Evolutionary conservation across 1,140 invertebrate species (phyloP).

Genomic region (Sitodiplosis mosellana): DNA sequence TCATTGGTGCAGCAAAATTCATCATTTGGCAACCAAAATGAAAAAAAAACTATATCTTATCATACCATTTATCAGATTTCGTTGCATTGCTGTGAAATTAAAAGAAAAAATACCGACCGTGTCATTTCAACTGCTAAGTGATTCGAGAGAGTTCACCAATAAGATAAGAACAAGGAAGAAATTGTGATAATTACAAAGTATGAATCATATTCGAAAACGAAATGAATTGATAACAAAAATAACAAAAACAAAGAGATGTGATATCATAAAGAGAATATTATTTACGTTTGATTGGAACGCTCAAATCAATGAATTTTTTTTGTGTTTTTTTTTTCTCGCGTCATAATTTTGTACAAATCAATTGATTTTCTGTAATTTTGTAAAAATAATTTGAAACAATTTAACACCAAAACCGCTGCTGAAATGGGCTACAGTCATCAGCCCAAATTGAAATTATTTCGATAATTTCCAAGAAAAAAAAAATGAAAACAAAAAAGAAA

Average conservation of each 20-base stretch:
- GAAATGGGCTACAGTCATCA: not conserved
- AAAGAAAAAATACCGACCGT: not conserved
- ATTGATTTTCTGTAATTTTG: not conserved
- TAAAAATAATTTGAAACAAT: not conserved
- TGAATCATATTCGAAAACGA: too few species aligned
- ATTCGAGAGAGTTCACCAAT: too few species aligned
- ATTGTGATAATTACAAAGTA: too few species aligned
- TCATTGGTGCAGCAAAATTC: not conserved
- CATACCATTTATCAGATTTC: not conserved
- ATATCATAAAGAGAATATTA: too few species aligned
- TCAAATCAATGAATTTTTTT: not conserved
- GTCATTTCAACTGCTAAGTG: not conserved
- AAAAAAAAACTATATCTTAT: too few species aligned
- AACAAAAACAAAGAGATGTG: too few species aligned
- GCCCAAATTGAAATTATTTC: not conserved
- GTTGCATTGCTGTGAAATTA: not conserved
- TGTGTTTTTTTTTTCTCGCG: not conserved
- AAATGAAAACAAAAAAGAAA: not conserved
- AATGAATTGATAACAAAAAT: too few species aligned
- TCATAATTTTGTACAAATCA: not conserved
- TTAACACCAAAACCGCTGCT: not conserved
- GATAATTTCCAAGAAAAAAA: not conserved
- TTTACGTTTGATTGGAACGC: not conserved
- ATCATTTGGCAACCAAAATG: not conserved
- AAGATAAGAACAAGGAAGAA: too few species aligned